phyloP scores from a whole-genome alignment of 1,140 invertebrate genomes.

The Magallana gigas region DNA sequence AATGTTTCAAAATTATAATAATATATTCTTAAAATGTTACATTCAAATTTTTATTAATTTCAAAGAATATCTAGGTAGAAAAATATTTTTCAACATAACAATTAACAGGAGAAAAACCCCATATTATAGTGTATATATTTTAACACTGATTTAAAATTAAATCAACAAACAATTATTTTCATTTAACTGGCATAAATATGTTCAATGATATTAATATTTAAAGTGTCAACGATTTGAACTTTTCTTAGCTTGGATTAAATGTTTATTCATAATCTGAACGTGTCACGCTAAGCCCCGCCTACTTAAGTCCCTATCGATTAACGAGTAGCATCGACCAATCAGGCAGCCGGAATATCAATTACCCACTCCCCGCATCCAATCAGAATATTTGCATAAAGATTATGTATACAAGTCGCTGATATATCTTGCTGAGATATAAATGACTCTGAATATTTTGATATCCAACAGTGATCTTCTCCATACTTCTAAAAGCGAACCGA shows the following conservation, averaged over 20 bases:
- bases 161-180: too few species aligned
- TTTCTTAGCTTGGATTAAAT: conserved; percentile 22
- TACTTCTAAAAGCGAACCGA: conserved; percentile 42
- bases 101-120: too few species aligned
- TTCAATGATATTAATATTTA: not conserved
- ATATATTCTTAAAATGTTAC: too few species aligned
- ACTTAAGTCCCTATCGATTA: conserved; percentile 20
- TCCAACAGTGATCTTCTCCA: conserved; percentile 48
- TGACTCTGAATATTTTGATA: conserved; percentile 47
- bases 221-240: conserved; percentile 24
- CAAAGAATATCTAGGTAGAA: too few species aligned
- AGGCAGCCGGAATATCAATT: conserved; percentile 26
- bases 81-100: too few species aligned
- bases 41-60: too few species aligned
- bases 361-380: conserved; percentile 16
- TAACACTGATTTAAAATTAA: too few species aligned
- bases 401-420: conserved; percentile 40
- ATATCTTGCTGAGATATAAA: conserved; percentile 44
- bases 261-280: conserved; percentile 25
- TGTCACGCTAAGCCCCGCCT: conserved; percentile 47
- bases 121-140: too few species aligned
- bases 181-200: not conserved
- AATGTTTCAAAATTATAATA: too few species aligned
- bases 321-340: conserved; percentile 40
- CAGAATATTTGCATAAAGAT: conserved; percentile 38